Evolutionary conservation across 2,888 invertebrate species (phyloP), one percentile per base, ranked within the genome.

Genomic region (Liposcelis brunnea): DNA sequence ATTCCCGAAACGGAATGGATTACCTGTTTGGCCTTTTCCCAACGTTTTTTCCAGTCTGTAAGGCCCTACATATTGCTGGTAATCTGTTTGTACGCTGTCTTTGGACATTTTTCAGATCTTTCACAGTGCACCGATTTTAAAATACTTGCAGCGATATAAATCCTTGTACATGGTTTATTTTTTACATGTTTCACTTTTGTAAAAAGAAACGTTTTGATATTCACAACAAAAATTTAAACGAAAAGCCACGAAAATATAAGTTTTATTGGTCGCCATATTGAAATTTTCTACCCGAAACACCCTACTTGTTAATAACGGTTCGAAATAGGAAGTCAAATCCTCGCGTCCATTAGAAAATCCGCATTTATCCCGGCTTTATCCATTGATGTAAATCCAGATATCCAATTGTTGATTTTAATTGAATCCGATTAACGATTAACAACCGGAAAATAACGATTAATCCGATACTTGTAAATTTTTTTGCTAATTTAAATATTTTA

Each of bases 11-110:
- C 26, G 26, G 5, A 26, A 26, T 26, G 26, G 26, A 33, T 44
- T 69, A 97, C 97, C 98, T 65, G 98, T 98, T 70, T 98, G 98
- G 53, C 98, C 98, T 67, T 98, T 98, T 57, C 98, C 98, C 53
- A 98, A 76, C 46, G 98, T 98, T 68, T 97, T 98, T 68, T 98
- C 98, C 67, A 98, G 74, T 64, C 95, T 75, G 71, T 95, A 98
- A 49, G 98, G 97, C 56, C 98, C 98, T 59, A 98, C 97, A 71
- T 93, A 97, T 68, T 90, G 86, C 63, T 86, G 85, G 60, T 73
- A 72, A 69, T 80, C 80, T 32, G 48, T 14, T 7, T 14, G 40
- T n/a, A 19, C 19, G 40, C 19, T 40, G 10, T 40, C 40, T 40
- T 40, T 40, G 19, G 40, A 40, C 40, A 40, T 40, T 14, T n/a